phyloP scores from a whole-genome alignment of 1,140 invertebrate species.

The Lordiphosa clarofinis region DNA sequence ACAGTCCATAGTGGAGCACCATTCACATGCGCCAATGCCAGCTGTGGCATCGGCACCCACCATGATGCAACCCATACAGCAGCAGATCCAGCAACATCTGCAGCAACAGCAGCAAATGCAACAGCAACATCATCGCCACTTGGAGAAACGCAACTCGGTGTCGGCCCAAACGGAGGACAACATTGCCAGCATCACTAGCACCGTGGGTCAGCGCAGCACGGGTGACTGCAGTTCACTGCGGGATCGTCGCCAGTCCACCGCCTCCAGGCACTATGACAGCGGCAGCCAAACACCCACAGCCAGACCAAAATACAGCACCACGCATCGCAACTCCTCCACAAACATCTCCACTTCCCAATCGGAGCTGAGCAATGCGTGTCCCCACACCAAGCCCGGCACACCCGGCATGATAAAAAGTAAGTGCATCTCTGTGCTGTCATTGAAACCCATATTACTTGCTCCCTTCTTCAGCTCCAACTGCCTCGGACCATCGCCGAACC shows the following conservation, averaged over 20 bases:
- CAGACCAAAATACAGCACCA: constrained; percentile 66
- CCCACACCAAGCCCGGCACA: constrained; percentile 62
- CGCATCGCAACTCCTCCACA: constrained; percentile 70
- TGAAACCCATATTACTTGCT: not conserved
- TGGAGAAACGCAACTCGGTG: constrained; percentile 73
- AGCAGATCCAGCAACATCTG: constrained; percentile 63
- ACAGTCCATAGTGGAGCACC: constrained; percentile 57
- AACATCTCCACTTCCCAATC: constrained; percentile 75
- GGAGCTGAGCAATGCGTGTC: constrained; percentile 76
- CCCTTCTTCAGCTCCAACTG: constrained; percentile 50
- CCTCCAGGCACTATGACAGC: constrained; percentile 71
- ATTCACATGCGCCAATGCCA: constrained; percentile 24
- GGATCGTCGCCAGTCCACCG: constrained; percentile 64
- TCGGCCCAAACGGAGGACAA: constrained; percentile 76
- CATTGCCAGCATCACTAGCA: constrained; percentile 61
- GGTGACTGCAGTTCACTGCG: constrained; percentile 56
- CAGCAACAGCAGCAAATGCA: constrained; percentile 55
- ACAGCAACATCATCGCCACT: constrained; percentile 57
- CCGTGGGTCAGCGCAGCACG: constrained; percentile 38
- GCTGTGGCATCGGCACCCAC: constrained; percentile 25
- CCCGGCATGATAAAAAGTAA: constrained; percentile 63
- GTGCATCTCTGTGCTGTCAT: not conserved
- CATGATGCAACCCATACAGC: constrained; percentile 73
- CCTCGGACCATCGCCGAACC: constrained; percentile 69
- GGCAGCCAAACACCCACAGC: constrained; percentile 69